A percentile compares a stretch with the other conserved stretches of the same genome.
phyloP scores from a whole-genome alignment of 2,888 invertebrate genomes.

The Ophion obscuratus region DNA sequence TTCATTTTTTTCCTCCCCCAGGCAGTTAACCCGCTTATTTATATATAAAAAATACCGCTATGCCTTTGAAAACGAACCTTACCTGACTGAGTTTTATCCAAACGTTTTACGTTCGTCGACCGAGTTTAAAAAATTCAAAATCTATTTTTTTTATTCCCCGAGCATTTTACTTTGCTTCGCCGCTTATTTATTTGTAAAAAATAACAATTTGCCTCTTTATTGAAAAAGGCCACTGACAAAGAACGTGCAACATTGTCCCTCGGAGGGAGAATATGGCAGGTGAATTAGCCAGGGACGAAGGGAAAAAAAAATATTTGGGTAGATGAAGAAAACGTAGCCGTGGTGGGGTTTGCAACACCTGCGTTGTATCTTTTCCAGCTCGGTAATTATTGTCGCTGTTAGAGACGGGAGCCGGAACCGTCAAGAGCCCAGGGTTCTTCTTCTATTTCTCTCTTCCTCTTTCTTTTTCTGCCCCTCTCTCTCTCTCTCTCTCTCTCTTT shows the following conservation, averaged over 20 bases:
- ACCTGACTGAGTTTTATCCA: too few species aligned
- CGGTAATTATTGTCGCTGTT: slow-evolving; percentile 71
- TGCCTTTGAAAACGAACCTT: too few species aligned
- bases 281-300: slow-evolving; percentile 11
- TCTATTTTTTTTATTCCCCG: not conserved
- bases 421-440: not conserved
- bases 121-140: not conserved
- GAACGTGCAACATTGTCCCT: not conserved
- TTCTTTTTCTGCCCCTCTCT: slow-evolving; percentile 16
- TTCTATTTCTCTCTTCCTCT: slow-evolving; percentile 13
- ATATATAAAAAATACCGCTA: too few species aligned
- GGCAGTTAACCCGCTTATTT: too few species aligned
- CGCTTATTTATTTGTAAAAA: not conserved
- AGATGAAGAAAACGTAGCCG: slow-evolving; percentile 14
- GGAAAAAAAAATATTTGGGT: slow-evolving; percentile 4
- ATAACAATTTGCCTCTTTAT: not conserved
- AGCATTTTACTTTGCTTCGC: not conserved
- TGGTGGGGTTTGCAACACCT: slow-evolving; percentile 64
- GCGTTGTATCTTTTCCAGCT: slow-evolving; percentile 62
- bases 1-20: too few species aligned
- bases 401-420: slow-evolving; percentile 37
- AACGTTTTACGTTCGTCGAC: not conserved
- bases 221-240: not conserved
- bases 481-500: slow-evolving; percentile 24
- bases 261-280: not conserved